Conservation (phyloP, 2,888 invertebrate genomes). For the Andrena dorsata region DNA sequence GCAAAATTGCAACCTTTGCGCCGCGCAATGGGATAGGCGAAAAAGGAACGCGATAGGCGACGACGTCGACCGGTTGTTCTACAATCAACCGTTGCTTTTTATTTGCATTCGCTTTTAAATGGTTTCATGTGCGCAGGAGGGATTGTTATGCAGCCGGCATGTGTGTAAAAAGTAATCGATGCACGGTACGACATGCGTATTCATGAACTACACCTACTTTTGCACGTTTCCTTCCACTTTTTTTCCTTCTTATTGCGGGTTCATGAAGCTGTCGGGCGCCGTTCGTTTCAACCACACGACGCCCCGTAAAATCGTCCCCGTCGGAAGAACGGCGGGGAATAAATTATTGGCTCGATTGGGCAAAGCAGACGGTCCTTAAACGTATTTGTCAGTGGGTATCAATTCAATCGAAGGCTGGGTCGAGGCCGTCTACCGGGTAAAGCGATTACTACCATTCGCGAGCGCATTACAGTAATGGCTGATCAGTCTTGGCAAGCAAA, state of each 20-base stretch:
- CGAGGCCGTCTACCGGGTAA: conserved; percentile 17
- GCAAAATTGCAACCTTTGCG: conserved; percentile 4
- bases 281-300: not conserved
- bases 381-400: conserved; percentile 48
- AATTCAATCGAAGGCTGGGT: conserved; percentile 40
- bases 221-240: conserved; percentile 2
- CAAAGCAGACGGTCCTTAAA: conserved; percentile 34
- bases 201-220: not conserved
- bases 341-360: conserved; percentile 46
- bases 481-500: conserved; percentile 46
- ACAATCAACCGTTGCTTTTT: conserved; percentile 41
- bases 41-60: not conserved
- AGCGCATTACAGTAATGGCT: conserved; percentile 55
- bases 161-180: conserved; percentile 37
- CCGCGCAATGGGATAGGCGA: not conserved
- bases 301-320: conserved; percentile 2
- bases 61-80: not conserved
- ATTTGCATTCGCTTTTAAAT: conserved; percentile 44
- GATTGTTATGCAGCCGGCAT: conserved; percentile 13
- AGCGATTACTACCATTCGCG: conserved; percentile 49
- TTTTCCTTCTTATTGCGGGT: not conserved
- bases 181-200: conserved; percentile 28
- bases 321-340: not conserved
- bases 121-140: conserved; percentile 36
- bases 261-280: not conserved